Conservation (phyloP, 2,113 vertebrate species). For the Hydrochoerus hydrochaeris region DNA sequence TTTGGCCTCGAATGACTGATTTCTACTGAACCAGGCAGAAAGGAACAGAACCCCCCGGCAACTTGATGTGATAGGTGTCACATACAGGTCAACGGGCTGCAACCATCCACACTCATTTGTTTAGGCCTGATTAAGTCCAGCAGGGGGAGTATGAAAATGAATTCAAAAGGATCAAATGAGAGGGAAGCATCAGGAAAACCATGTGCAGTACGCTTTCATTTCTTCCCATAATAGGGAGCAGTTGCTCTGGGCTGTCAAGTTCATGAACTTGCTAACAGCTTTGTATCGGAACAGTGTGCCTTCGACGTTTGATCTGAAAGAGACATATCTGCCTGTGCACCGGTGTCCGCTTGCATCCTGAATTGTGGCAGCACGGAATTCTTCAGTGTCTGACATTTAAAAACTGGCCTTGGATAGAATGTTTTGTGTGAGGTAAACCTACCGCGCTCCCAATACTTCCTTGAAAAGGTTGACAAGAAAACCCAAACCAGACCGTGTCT, state of each 20-base stretch:
- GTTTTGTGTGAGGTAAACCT: constrained; percentile 62
- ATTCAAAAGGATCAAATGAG: constrained; percentile 63
- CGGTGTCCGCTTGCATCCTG: constrained; percentile 58
- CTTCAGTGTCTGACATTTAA: constrained; percentile 70
- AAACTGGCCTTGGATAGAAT: constrained; percentile 29
- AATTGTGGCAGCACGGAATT: constrained; percentile 66
- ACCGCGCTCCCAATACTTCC: constrained; percentile 44
- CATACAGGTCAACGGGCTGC: constrained; percentile 52
- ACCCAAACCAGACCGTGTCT: constrained; percentile 65
- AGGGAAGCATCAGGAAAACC: constrained; percentile 31
- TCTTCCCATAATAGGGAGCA: constrained; percentile 40
- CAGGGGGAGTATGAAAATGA: constrained; percentile 70
- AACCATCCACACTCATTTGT: constrained; percentile 65
- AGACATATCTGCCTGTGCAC: constrained; percentile 64
- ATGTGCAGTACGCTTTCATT: constrained; percentile 63
- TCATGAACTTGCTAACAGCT: constrained; percentile 70
- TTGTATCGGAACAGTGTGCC: constrained; percentile 64
- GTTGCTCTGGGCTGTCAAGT: constrained; percentile 36
- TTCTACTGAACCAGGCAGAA: constrained; percentile 66
- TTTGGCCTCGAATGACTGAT: constrained; percentile 60
- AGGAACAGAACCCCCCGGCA: constrained; percentile 41
- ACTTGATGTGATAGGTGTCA: constrained; percentile 36
- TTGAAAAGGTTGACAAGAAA: constrained; percentile 80
- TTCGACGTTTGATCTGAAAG: constrained; percentile 71
- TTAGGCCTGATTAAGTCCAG: constrained; percentile 66